Percentiles rank a stretch among this genome's conserved stretches.
Evolutionary conservation across 2,113 vertebrate genomes (phyloP).

Genomic region (Coregonus clupeaformis): DNA sequence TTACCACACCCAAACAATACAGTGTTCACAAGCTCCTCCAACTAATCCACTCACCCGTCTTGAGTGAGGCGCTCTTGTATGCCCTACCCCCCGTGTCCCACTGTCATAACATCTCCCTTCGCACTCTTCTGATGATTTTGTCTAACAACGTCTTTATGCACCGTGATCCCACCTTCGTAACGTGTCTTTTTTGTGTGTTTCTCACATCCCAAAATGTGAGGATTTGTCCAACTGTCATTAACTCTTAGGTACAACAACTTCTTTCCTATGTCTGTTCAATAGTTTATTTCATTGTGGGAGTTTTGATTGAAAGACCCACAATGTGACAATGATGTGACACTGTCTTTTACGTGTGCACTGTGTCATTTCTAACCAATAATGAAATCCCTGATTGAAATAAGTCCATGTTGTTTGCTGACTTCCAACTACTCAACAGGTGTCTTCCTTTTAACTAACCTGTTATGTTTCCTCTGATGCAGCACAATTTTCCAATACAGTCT

Average conservation of each 20-base stretch:
- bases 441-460: conserved; percentile 37
- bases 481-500: background rate
- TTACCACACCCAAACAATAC: too few species aligned
- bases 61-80: background rate
- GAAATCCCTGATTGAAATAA: background rate
- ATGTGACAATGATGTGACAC: too few species aligned
- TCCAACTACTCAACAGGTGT: conserved; percentile 35
- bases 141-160: too few species aligned
- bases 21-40: too few species aligned
- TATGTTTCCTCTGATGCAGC: conserved; percentile 30
- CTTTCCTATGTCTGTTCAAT: too few species aligned
- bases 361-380: background rate
- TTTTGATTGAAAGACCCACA: too few species aligned
- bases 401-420: conserved; percentile 32
- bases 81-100: background rate
- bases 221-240: conserved; percentile 11
- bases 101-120: too few species aligned
- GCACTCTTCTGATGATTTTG: too few species aligned
- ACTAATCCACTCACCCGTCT: background rate
- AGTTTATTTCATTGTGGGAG: too few species aligned
- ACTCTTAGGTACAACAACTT: background rate
- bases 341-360: too few species aligned
- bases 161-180: background rate
- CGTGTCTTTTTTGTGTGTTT: background rate
- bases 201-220: too few species aligned